These are phyloP conservation scores for Notothenia coriiceps DNA, from an alignment of 2,113 vertebrate genomes.

Conservation along the genomic window DNA sequence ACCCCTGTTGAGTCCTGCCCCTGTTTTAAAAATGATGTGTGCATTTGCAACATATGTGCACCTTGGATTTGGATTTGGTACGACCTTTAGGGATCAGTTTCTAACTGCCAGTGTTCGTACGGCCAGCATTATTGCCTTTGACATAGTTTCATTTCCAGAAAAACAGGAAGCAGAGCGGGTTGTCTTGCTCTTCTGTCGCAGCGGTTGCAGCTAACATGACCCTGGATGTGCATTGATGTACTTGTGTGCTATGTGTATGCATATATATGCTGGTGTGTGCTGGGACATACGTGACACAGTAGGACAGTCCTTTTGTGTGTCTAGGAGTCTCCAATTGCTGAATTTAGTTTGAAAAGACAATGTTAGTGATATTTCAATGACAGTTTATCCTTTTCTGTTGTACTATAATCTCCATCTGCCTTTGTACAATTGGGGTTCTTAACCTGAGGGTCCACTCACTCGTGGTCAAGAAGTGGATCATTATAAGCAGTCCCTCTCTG, in stretches of 20 bases:
- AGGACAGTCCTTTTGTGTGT: slow-evolving; percentile 18
- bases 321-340: not conserved
- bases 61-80: slow-evolving; percentile 42
- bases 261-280: slow-evolving; percentile 4
- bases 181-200: slow-evolving; percentile 76
- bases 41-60: slow-evolving; percentile 8
- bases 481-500: slow-evolving; percentile 40
- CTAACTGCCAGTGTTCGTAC: slow-evolving; percentile 41
- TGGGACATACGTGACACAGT: not conserved
- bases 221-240: slow-evolving; percentile 65
- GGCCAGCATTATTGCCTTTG: slow-evolving; percentile 73
- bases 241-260: slow-evolving; percentile 31
- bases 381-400: slow-evolving; percentile 12
- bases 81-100: slow-evolving; percentile 53
- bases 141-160: slow-evolving; percentile 80
- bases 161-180: slow-evolving; percentile 82
- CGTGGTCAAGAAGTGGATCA: slow-evolving; percentile 51
- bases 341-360: slow-evolving; percentile 5
- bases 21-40: slow-evolving; percentile 43
- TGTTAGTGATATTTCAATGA: slow-evolving; percentile 12
- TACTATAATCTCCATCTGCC: slow-evolving; percentile 8
- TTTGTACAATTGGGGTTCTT: slow-evolving; percentile 18
- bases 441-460: slow-evolving; percentile 49
- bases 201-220: slow-evolving; percentile 68
- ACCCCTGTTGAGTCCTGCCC: slow-evolving; percentile 45